Evolutionary conservation across 1,140 invertebrate species (phyloP).

Genomic region (Papilio xuthus): DNA sequence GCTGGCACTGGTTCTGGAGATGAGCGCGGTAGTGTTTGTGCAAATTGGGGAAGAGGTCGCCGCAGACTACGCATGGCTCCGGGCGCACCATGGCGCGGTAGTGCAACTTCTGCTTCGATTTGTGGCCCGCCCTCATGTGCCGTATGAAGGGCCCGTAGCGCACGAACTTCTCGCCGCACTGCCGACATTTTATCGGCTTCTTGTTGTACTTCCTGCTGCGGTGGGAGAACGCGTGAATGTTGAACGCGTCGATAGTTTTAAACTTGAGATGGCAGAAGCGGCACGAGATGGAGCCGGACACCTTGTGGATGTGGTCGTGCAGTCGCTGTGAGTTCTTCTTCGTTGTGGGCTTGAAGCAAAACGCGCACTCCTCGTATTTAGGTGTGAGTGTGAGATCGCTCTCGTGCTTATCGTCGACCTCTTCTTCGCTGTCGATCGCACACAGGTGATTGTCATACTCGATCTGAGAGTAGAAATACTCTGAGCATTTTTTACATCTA

Average conservation of each 20-base stretch:
- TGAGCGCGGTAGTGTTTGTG: conserved; percentile 79
- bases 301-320: conserved; percentile 69
- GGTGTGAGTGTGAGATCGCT: conserved; percentile 44
- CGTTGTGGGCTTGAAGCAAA: conserved; percentile 78
- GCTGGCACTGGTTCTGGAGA: conserved; percentile 67
- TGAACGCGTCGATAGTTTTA: conserved; percentile 77
- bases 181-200: conserved; percentile 74
- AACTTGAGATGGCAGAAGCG: conserved; percentile 76
- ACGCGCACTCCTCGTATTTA: conserved; percentile 75
- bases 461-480: conserved; percentile 73
- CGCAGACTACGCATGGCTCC: conserved; percentile 72
- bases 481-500: conserved; percentile 76
- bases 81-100: conserved; percentile 67
- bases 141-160: conserved; percentile 75
- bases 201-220: conserved; percentile 75
- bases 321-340: conserved; percentile 60
- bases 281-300: conserved; percentile 74
- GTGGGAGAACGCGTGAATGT: conserved; percentile 77
- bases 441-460: conserved; percentile 76
- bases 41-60: conserved; percentile 73
- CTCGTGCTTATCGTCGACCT: conserved; percentile 47
- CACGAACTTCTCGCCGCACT: conserved; percentile 73
- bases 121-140: conserved; percentile 73
- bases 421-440: conserved; percentile 74
- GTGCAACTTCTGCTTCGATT: conserved; percentile 70